phyloP scores from a whole-genome alignment of 2,113 vertebrate genomes.

The Indicator indicator region DNA sequence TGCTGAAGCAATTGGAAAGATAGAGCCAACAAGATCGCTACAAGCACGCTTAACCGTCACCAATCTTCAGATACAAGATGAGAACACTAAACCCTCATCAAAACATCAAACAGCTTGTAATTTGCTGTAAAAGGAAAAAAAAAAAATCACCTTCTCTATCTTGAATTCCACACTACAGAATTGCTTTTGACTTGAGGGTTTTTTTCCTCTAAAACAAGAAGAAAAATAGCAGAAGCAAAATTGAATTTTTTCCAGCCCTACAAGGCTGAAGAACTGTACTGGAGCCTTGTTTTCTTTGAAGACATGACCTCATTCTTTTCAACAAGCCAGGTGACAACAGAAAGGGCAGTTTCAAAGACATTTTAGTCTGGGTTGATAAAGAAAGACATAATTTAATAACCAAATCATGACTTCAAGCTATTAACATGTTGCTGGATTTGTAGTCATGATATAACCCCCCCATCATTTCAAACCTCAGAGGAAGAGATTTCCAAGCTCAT shows the following conservation, averaged over 20 bases:
- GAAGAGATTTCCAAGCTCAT: not conserved
- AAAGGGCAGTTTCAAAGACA: not conserved
- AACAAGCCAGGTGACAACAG: not conserved
- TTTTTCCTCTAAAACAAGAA: not conserved
- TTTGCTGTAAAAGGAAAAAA: not conserved
- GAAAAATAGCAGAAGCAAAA: not conserved
- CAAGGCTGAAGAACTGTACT: not conserved
- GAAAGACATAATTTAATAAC: not conserved
- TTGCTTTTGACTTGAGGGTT: not conserved
- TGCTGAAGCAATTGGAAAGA: not conserved
- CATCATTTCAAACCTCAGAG: not conserved
- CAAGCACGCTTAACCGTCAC: not conserved
- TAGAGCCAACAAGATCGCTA: not conserved
- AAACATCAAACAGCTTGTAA: not conserved
- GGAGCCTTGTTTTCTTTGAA: not conserved
- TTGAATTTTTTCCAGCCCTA: not conserved
- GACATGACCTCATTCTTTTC: not conserved
- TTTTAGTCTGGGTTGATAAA: not conserved
- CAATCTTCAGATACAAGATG: not conserved
- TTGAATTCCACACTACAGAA: not conserved
- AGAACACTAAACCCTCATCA: slow-evolving; percentile 5
- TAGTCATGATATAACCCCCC: not conserved
- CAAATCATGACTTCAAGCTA: not conserved
- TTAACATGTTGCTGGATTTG: not conserved
- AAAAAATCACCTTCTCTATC: not conserved